Conservation (phyloP, 2,888 invertebrate genomes). For the Deilephila elpenor region DNA sequence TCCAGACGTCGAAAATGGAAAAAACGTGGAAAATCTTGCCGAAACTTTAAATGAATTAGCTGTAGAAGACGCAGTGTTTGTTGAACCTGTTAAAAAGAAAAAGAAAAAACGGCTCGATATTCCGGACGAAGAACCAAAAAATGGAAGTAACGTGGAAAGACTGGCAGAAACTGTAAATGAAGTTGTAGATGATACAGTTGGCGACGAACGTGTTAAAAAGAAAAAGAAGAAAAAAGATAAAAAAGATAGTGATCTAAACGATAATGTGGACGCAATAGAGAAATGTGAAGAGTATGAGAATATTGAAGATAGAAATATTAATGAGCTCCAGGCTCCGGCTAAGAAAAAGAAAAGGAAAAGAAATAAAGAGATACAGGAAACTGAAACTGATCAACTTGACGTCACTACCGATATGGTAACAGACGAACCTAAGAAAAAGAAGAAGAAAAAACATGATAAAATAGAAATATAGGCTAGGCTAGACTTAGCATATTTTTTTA, state of each 20-base stretch:
- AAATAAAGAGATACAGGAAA: constrained; percentile 31
- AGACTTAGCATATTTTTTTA: background rate
- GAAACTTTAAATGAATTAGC: constrained; percentile 37
- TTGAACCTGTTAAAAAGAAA: constrained; percentile 44
- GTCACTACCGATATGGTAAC: background rate
- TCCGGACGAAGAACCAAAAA: constrained; percentile 8
- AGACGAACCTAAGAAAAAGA: constrained; percentile 39
- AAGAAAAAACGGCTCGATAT: constrained; percentile 45
- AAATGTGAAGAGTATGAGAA: constrained; percentile 18
- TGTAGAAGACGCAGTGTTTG: constrained; percentile 29
- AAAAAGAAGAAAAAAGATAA: constrained; percentile 50
- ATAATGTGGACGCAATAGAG: constrained; percentile 25
- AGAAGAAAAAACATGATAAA: constrained; percentile 38
- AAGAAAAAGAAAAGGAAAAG: constrained; percentile 34
- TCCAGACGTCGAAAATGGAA: constrained; percentile 33
- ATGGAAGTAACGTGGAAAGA: no score
- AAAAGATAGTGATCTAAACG: constrained; percentile 17
- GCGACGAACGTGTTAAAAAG: constrained; percentile 39
- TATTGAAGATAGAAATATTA: constrained; percentile 26
- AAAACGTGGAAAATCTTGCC: constrained; percentile 33
- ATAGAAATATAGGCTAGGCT: background rate
- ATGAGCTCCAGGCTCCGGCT: background rate
- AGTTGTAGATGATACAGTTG: constrained; percentile 29
- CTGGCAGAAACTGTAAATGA: constrained; percentile 35
- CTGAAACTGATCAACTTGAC: constrained; percentile 20